A percentile compares a stretch with the other conserved stretches of the same genome.
Evolutionary conservation across 2,888 invertebrate genomes (phyloP).

Genomic region (Hyposoter dolosus): DNA sequence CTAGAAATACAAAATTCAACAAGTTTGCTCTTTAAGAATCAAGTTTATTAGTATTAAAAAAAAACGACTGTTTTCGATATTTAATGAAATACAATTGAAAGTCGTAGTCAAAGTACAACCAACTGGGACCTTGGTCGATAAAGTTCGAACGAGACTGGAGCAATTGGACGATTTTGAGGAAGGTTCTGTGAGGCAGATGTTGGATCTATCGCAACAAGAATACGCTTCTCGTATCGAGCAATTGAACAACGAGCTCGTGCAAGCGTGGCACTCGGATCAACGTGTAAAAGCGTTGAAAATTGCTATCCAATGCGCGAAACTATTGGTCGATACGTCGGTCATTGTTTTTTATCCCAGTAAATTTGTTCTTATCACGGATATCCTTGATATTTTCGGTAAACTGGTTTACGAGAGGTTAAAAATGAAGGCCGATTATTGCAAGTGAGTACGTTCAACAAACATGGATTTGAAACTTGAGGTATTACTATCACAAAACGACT

Average conservation of each 20-base stretch:
- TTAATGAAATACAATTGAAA: slow-evolving; percentile 75
- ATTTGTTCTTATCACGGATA: slow-evolving; percentile 98
- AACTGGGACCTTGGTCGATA: slow-evolving; percentile 90
- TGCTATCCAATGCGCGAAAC: slow-evolving; percentile 98
- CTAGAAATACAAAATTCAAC: not conserved
- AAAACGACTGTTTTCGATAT: not conserved
- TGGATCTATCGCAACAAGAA: slow-evolving; percentile 96
- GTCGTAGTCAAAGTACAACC: slow-evolving; percentile 93
- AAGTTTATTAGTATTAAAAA: not conserved
- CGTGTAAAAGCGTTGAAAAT: slow-evolving; percentile 98
- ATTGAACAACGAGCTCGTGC: slow-evolving; percentile 95
- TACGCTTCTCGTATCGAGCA: slow-evolving; percentile 95
- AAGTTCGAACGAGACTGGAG: slow-evolving; percentile 95
- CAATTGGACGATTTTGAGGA: slow-evolving; percentile 98
- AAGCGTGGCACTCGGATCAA: slow-evolving; percentile 97
- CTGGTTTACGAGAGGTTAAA: slow-evolving; percentile 94
- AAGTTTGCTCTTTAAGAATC: not conserved
- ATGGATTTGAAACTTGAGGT: not conserved
- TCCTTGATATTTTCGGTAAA: slow-evolving; percentile 97
- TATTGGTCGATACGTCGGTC: slow-evolving; percentile 95
- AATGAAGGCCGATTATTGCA: slow-evolving; percentile 89
- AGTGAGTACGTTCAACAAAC: slow-evolving; percentile 81
- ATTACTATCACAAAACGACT: no score
- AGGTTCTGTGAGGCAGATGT: slow-evolving; percentile 93
- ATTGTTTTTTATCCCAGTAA: slow-evolving; percentile 99